Percentiles rank a stretch among this genome's conserved stretches.
Conservation (phyloP, 2,797 vertebrate genomes). For the Gymnothorax reevesii region DNA sequence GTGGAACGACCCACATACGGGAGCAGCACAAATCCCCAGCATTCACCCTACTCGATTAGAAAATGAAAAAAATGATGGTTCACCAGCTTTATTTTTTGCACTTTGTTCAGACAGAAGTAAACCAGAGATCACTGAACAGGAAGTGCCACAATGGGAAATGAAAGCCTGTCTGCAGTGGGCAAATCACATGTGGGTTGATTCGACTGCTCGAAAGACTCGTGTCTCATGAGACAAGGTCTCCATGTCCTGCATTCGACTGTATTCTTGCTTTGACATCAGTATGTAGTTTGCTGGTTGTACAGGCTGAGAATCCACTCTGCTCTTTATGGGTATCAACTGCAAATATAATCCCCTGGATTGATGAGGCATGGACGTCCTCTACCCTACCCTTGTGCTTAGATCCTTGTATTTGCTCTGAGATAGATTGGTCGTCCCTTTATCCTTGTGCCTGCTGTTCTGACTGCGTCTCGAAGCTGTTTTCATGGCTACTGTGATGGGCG, state of each 20-base stretch:
- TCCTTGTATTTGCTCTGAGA: background rate
- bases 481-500: no score
- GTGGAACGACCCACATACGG: background rate
- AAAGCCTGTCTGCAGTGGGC: background rate
- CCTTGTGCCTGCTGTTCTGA: background rate
- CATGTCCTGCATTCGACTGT: background rate
- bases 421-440: background rate
- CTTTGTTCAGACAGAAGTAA: background rate
- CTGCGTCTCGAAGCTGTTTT: background rate
- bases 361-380: constrained; percentile 4
- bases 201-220: background rate
- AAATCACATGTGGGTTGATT: background rate
- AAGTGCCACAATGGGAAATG: background rate
- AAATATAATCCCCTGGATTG: constrained; percentile 20
- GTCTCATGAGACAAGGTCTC: background rate
- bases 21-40: background rate
- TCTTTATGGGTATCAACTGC: background rate
- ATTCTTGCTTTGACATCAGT: constrained; percentile 1
- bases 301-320: background rate
- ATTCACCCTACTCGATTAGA: background rate
- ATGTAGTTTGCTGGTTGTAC: background rate
- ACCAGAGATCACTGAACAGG: background rate
- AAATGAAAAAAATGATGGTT: background rate
- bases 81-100: background rate
- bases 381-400: constrained; percentile 5